Base-by-base conservation (phyloP, 2,797 vertebrate species). In the Steatocranus sp. region DNA sequence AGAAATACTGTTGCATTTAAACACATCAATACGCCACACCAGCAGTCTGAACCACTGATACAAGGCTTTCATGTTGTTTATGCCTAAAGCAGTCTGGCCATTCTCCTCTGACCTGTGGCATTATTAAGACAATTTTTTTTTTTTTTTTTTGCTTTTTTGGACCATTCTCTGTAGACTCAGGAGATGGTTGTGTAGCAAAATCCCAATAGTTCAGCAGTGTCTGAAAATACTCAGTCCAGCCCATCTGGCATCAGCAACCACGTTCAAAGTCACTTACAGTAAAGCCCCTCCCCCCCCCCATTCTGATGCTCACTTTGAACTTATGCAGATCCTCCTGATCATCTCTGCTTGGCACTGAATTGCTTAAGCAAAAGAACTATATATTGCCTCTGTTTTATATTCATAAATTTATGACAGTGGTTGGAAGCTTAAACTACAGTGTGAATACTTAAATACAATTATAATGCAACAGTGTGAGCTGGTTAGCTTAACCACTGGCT, bases 201-300 rank as follows among this genome's bases (percentile, higher is more conserved):
- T 34, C 6, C 56, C 56, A 61, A 18, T 12, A 61, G 10, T n/a
- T 18, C 32, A 61, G 6, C 56, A 61, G 56, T 36, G 11, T 61
- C 56, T 61, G 18, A 61, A 61, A 61, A 61, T 61, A 61, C 32
- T 20, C 32, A 61, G 32, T 36, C 18, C 56, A 61, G 32, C 32
- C 18, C 56, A 34, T 34, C 56, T 61, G 30, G 30, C 56, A 61
- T 61, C 56, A n/a, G 6, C 32, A 61, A 61, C 56, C 32, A 61
- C 56, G 5, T 61, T 36, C 32, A 20, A 20, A 61, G 56, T 20
- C 32, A 61, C 56, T 61, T 61, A 61, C 4, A 36, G 32, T n/a
- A 61, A 61, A 61, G 56, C 18, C 32, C 30, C 1, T 0, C 18
- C 32, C 2, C 0, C 6, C 32, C 6, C 32, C 32, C 56, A 61